Conservation (phyloP, 1,140 invertebrate genomes). For the Eueides isabella region DNA sequence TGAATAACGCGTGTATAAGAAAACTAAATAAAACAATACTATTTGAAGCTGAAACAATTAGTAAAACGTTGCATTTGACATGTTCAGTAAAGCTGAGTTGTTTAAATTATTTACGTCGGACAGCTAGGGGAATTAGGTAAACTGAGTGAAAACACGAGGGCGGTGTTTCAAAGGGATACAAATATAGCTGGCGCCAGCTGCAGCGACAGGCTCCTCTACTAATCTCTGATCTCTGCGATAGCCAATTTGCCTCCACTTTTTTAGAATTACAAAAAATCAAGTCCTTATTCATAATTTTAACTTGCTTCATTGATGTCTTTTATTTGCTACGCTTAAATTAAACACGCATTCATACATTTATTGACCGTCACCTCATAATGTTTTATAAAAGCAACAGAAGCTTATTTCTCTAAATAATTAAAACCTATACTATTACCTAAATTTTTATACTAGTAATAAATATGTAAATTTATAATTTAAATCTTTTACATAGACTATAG, state of each 20-base stretch:
- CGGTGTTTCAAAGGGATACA: slow-evolving; percentile 61
- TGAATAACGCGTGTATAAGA: not conserved
- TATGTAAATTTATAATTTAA: too few relatives aligned
- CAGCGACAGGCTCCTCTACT: slow-evolving; percentile 45
- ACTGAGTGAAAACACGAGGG: slow-evolving; percentile 52
- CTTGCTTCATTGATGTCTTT: not conserved
- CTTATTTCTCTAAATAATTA: not conserved
- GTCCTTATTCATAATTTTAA: slow-evolving; percentile 1
- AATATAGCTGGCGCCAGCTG: slow-evolving; percentile 49
- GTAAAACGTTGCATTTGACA: slow-evolving; percentile 18
- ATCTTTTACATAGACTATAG: too few relatives aligned
- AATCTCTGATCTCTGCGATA: slow-evolving; percentile 31
- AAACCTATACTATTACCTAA: too few relatives aligned
- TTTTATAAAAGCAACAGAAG: not conserved
- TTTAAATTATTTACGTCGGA: slow-evolving; percentile 29
- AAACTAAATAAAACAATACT: not conserved
- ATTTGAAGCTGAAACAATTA: slow-evolving; percentile 7
- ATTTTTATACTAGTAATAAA: too few relatives aligned
- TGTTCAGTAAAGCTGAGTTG: slow-evolving; percentile 19
- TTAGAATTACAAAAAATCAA: slow-evolving; percentile 9
- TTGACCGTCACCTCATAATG: not conserved
- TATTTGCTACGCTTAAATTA: not conserved
- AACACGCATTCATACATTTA: not conserved
- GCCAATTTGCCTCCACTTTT: slow-evolving; percentile 31
- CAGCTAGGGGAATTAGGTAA: slow-evolving; percentile 47